Conservation (phyloP, 2,888 invertebrate species). For the Dione vanillae region DNA sequence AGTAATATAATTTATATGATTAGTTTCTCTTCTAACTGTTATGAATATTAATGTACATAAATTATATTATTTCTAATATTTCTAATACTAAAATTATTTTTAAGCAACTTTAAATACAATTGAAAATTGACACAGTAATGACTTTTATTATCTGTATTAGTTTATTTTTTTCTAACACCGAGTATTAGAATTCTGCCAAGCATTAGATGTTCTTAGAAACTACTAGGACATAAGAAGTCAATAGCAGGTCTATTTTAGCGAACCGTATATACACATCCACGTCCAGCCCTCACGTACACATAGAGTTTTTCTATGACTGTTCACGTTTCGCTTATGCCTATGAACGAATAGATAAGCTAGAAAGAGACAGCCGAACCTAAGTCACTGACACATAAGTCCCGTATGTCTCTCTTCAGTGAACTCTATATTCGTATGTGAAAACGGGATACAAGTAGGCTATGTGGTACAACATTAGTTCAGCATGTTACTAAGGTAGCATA, state of each 20-base stretch:
- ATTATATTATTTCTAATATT: not conserved
- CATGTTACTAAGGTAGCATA: constrained; percentile 52
- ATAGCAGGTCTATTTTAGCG: constrained; percentile 66
- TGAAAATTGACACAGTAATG: not conserved
- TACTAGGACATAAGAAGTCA: constrained; percentile 72
- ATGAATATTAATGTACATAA: too few species aligned
- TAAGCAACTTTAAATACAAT: not conserved
- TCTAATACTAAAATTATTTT: not conserved
- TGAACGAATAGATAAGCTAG: constrained; percentile 40
- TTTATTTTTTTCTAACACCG: not conserved
- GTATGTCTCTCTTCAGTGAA: constrained; percentile 46
- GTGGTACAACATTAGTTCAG: constrained; percentile 44
- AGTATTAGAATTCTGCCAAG: constrained; percentile 70
- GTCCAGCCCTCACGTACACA: constrained; percentile 60
- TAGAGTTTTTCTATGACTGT: constrained; percentile 66
- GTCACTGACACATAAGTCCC: constrained; percentile 38
- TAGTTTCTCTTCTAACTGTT: too few species aligned
- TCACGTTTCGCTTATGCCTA: constrained; percentile 63
- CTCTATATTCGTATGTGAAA: constrained; percentile 40
- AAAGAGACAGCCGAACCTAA: constrained; percentile 52
- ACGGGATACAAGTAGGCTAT: constrained; percentile 45
- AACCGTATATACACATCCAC: constrained; percentile 67
- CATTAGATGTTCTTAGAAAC: constrained; percentile 84
- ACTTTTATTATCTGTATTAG: not conserved
- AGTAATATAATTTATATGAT: too few species aligned